These are phyloP conservation scores for Sitta europaea DNA, from an alignment of 2,113 vertebrate species.

Conservation along the genomic window DNA sequence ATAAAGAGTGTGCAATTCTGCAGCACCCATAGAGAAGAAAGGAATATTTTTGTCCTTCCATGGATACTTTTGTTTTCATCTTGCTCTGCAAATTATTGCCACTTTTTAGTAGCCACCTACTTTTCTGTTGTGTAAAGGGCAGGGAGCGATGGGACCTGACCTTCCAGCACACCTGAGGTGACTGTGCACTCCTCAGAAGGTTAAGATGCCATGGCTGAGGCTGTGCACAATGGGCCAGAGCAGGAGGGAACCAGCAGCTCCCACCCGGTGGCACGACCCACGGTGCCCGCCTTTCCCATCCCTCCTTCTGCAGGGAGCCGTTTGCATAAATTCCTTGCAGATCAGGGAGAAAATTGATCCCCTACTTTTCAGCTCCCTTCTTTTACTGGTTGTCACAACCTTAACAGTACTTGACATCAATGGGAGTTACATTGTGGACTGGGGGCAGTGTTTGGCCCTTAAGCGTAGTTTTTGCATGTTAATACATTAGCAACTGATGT, in stretches of 20 bases:
- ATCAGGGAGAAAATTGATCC: conserved; percentile 52
- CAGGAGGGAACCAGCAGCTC: neutral
- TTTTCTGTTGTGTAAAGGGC: neutral
- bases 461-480: conserved; percentile 67
- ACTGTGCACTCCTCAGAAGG: neutral
- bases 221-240: neutral
- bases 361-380: conserved; percentile 39
- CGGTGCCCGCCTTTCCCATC: neutral
- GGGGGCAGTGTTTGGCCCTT: conserved; percentile 69
- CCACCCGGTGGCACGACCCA: neutral
- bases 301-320: neutral
- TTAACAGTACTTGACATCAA: conserved; percentile 68
- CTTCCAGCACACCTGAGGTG: neutral
- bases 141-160: neutral
- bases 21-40: neutral
- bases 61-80: neutral
- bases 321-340: conserved; percentile 52
- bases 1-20: neutral
- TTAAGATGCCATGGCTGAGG: neutral
- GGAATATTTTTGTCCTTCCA: accelerated
- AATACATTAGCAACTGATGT: conserved; percentile 78
- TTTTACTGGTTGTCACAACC: conserved; percentile 61
- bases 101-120: neutral
- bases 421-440: conserved; percentile 61
- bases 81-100: accelerated